A percentile compares a stretch with the other conserved stretches of the same genome.
phyloP scores from a whole-genome alignment of 2,888 invertebrate species.

The Conomelus anceps region DNA sequence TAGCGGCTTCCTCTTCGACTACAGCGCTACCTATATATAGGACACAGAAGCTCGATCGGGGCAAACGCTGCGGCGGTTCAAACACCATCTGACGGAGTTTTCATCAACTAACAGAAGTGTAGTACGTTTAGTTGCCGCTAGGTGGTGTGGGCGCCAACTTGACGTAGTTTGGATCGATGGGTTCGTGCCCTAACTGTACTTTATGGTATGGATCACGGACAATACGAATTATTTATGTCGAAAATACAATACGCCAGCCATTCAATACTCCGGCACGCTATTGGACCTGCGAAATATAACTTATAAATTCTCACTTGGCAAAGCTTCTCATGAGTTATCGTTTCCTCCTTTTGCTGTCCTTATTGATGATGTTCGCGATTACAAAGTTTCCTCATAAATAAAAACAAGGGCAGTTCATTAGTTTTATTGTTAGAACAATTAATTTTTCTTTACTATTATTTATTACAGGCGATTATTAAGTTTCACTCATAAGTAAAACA shows the following conservation, averaged over 20 bases:
- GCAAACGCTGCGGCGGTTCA: neutral
- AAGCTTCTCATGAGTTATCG: neutral
- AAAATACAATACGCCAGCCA: neutral
- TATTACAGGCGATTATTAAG: neutral
- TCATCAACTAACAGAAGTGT: neutral
- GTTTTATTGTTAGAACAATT: neutral
- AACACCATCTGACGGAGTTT: neutral
- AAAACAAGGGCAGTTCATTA: neutral
- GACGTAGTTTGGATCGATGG: neutral
- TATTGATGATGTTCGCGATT: too few species aligned
- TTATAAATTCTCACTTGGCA: neutral
- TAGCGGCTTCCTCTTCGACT: neutral
- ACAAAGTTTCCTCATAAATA: neutral
- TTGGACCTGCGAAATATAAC: neutral
- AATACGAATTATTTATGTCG: neutral
- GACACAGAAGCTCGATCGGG: too few species aligned
- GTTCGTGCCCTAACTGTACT: neutral
- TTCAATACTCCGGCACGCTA: neutral
- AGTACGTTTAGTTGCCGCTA: neutral
- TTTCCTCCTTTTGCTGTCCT: neutral
- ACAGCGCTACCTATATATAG: neutral
- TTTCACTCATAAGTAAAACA: neutral
- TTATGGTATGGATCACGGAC: neutral
- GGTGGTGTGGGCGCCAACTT: neutral
- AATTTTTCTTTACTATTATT: neutral